Evolutionary conservation across 2,888 invertebrate genomes (phyloP).

Genomic region (Acleris sparsana): DNA sequence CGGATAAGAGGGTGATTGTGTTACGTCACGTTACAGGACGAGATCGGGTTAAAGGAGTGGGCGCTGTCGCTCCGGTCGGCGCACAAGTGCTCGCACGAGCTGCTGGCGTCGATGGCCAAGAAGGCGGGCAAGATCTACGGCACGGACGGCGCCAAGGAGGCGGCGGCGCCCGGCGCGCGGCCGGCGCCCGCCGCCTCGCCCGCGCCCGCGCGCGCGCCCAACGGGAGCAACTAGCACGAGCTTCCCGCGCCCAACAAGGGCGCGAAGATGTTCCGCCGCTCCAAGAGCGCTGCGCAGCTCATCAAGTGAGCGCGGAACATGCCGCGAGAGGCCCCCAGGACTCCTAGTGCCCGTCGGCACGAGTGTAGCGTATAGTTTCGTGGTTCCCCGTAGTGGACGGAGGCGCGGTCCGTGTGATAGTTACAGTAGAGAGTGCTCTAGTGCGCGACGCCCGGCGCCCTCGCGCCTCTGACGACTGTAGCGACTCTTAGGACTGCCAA

Average conservation of each 20-base stretch:
- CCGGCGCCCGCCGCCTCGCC: slow-evolving; percentile 55
- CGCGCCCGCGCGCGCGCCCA: slow-evolving; percentile 62
- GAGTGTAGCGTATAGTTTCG: slow-evolving; percentile 21
- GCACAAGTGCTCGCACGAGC: slow-evolving; percentile 97
- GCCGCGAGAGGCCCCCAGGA: neutral
- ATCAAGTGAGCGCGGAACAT: slow-evolving; percentile 68
- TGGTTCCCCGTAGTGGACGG: slow-evolving; percentile 22
- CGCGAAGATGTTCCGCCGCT: slow-evolving; percentile 83
- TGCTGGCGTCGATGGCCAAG: slow-evolving; percentile 98
- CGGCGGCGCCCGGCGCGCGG: slow-evolving; percentile 51
- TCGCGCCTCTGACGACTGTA: slow-evolving; percentile 50
- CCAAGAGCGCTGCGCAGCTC: slow-evolving; percentile 82
- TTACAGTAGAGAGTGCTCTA: slow-evolving; percentile 17
- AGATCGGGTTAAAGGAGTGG: slow-evolving; percentile 99
- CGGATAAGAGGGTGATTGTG: neutral
- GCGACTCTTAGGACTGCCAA: slow-evolving; percentile 75
- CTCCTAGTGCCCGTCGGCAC: neutral
- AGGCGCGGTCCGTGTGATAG: slow-evolving; percentile 35
- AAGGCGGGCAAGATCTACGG: slow-evolving; percentile 99
- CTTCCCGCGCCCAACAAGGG: slow-evolving; percentile 77
- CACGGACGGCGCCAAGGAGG: slow-evolving; percentile 83
- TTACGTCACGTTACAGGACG: slow-evolving; percentile 86
- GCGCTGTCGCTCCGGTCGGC: slow-evolving; percentile 96
- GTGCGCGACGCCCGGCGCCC: slow-evolving; percentile 13
- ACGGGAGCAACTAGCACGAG: slow-evolving; percentile 81